Percentiles rank a stretch among this genome's conserved stretches.
Conservation (phyloP, 2,888 invertebrate genomes). For the Diarsia brunnea region DNA sequence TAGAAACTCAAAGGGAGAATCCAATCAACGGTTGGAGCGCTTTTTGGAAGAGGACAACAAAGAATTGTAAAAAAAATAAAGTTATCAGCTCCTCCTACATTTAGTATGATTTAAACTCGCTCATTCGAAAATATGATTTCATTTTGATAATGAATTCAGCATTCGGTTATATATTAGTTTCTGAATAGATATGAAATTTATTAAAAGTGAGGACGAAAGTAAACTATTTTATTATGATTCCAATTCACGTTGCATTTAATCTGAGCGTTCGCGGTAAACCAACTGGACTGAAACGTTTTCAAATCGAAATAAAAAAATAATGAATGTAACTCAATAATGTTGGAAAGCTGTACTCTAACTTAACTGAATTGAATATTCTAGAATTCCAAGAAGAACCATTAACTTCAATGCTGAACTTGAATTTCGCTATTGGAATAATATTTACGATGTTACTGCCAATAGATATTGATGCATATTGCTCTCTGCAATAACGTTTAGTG, state of each 20-base stretch:
- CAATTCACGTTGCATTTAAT: background rate
- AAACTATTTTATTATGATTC: background rate
- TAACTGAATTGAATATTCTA: background rate
- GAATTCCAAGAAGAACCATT: background rate
- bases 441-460: slow-evolving; percentile 15
- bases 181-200: background rate
- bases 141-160: slow-evolving; percentile 22
- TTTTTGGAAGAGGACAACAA: background rate
- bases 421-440: background rate
- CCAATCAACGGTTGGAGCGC: slow-evolving; percentile 17
- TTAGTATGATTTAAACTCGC: background rate
- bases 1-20: slow-evolving; percentile 2
- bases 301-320: background rate
- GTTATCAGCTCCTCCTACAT: background rate
- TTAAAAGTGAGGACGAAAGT: background rate
- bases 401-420: background rate
- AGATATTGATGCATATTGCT: background rate
- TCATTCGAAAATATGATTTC: slow-evolving; percentile 5
- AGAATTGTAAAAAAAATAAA: background rate
- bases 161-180: too few relatives aligned
- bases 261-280: background rate
- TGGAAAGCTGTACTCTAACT: background rate
- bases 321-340: background rate
- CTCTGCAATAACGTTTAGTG: slow-evolving; percentile 16
- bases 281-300: background rate